These are phyloP conservation scores for Kryptopterus vitreolus DNA, from an alignment of 2,797 vertebrate species.

Conservation along the genomic window DNA sequence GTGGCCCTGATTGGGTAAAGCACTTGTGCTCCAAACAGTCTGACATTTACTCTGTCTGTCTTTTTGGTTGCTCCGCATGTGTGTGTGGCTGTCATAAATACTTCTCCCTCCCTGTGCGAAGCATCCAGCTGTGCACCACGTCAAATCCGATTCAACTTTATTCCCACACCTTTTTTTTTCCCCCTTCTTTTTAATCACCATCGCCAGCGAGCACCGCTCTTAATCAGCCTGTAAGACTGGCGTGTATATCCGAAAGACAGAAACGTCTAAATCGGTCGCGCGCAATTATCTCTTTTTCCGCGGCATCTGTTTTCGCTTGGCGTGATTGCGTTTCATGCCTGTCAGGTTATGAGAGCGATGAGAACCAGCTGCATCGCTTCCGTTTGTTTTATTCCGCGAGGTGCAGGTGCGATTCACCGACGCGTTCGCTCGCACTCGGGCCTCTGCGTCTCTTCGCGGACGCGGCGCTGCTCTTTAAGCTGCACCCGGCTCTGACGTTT, in stretches of 20 bases:
- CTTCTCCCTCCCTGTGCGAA: constrained; percentile 1
- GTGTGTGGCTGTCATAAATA: background rate
- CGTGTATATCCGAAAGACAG: background rate
- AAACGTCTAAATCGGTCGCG: constrained; percentile 10
- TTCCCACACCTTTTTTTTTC: background rate
- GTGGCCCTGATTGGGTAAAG: background rate
- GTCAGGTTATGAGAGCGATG: constrained; percentile 18
- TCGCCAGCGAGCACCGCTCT: background rate
- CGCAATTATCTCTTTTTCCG: background rate
- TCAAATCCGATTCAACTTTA: constrained; percentile 14
- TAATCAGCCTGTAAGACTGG: constrained; percentile 16
- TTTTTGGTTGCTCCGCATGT: background rate
- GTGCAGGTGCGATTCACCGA: constrained; percentile 30
- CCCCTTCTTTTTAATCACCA: background rate
- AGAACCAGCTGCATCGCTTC: constrained; percentile 37
- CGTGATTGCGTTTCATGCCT: constrained; percentile 14
- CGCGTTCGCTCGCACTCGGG: background rate
- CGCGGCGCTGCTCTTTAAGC: background rate
- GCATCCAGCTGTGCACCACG: constrained; percentile 30
- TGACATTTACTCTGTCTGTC: constrained; percentile 26
- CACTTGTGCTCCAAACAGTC: constrained; percentile 15
- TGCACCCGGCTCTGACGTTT: background rate
- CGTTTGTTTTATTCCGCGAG: constrained; percentile 35
- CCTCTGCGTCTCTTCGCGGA: constrained; percentile 1
- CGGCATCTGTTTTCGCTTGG: background rate